Evolutionary conservation across 2,797 vertebrate species (phyloP), one percentile per base, ranked within the genome.

Genomic region (Danio tinwini): DNA sequence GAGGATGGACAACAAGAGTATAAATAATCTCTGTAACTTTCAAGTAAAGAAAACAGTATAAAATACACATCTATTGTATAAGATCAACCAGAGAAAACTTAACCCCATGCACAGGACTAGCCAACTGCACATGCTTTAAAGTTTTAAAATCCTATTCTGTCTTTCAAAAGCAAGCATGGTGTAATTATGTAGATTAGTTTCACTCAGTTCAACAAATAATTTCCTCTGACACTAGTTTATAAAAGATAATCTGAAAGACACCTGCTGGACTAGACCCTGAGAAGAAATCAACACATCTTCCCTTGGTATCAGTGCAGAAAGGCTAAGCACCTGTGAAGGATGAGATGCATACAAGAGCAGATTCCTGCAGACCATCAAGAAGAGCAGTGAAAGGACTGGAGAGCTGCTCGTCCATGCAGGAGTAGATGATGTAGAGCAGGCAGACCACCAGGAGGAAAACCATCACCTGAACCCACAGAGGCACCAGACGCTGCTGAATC

Each of bases 391-490:
- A 90, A 6, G 90, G 91, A 59, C 16, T 86, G 19, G 88, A 84
- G 7, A 83, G 61, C 40, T 86, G 78, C 45, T 86, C 91, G 73
- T 94, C 92, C 82, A 92, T 84, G 2, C 82, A 88, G 10, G 88
- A 50, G 74, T 90, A 94, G 83, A 94, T 80, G 44, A 93, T 5
- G 80, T 94, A 92, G 8, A 96, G 9, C 65, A 96, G 65, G 17
- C 91, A 87, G 5, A 87, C 59, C 63, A 95, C 78, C 10, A 92
- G 19, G 10, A 92, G 9, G 16, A 96, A 91, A 21, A 95, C 67
- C 11, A 89, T 14, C 0, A 95, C 84, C 88, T 89, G 93, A 83
- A 96, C 78, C 8, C 90, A 82, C 9, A 84, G 6, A 0, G 94
- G 92, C 7, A 95, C 87, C 9, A 92, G 84, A 11, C 83, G 86